phyloP scores from a whole-genome alignment of 2,797 vertebrate genomes.

The Amazona ochrocephala region DNA sequence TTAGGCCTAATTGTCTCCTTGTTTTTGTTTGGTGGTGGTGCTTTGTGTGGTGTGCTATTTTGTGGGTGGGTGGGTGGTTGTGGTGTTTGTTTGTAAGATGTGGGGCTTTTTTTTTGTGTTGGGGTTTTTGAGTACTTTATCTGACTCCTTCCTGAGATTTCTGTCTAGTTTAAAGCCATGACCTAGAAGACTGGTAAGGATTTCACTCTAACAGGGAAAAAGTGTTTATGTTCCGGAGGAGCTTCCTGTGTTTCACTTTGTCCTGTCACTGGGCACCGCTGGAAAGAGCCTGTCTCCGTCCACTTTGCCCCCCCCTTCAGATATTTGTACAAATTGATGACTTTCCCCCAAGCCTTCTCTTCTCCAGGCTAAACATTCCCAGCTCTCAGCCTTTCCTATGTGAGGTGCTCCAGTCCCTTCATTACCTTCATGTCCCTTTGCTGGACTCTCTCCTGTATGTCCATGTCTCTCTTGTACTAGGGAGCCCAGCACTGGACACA shows the following conservation, averaged over 20 bases:
- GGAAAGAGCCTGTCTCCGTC: not conserved
- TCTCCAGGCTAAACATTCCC: not conserved
- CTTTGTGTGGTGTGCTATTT: not conserved
- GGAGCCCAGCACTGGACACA: not conserved
- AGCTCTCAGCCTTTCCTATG: not conserved
- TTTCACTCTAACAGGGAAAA: not conserved
- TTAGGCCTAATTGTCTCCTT: not conserved
- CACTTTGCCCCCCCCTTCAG: not conserved
- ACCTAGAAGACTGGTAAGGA: not conserved
- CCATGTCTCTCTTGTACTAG: not conserved
- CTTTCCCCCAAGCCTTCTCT: not conserved
- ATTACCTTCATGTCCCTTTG: not conserved
- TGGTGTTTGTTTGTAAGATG: not conserved
- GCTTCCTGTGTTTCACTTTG: not conserved
- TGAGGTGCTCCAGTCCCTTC: not conserved
- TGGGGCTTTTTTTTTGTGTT: not conserved
- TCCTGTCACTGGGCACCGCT: not conserved
- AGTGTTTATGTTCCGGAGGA: not conserved
- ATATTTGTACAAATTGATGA: not conserved
- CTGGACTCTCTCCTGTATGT: not conserved
- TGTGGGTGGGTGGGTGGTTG: not conserved
- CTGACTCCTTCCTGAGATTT: not conserved
- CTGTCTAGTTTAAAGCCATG: not conserved
- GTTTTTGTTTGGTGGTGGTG: not conserved
- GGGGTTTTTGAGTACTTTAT: not conserved